Evolutionary conservation across 2,113 vertebrate genomes (phyloP), one percentile per base, ranked within the genome.

Genomic region (Ptyas mucosa): DNA sequence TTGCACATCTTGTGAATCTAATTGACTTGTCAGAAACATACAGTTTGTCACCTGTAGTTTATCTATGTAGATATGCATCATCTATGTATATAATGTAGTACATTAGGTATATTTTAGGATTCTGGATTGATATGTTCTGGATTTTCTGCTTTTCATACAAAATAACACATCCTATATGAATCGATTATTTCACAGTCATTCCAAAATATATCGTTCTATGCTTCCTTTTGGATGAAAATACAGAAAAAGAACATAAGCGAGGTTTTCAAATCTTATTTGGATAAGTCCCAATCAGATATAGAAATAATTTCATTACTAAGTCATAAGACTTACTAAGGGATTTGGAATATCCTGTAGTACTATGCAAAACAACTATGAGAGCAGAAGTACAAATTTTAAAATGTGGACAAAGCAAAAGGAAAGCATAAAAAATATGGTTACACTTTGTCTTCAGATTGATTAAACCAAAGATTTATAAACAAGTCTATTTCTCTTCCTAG

Each of bases 201-300:
- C 43, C 14, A 34, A 69, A 14, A 92, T 90, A 39, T 69, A 89
- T 11, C 1, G 24, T 0, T 29, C 90, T 49, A 46, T 10, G 34
- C 23, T 26, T 12, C 43, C 51, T 89, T 34, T 11, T 1, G 3
- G 14, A 26, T 39, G 3, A 54, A 0, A 91, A 90, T 49, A 21
- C 51, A 0, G 0, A 85, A 26, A 81, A 93, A 75, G 26, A 26
- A 87, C 89, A 23, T 1, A 0, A 75, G 89, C 20, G 93, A 92
- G 92, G 75, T 81, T 91, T 93, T 94, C 93, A 95, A 95, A 53
- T n/a, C 69, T 93, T 90, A 69, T 2, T 69, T 94, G 94, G 61
- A 0, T 0, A 55, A 92, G 92, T 92, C 89, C 93, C 88, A 86
- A 95, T 57, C 93, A 96, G 93, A 91, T 85, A 85, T 46, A 49